Percentiles rank a stretch among this genome's conserved stretches.
These are phyloP conservation scores for Pediacus dermestoides DNA, from an alignment of 2,888 invertebrate species.

Conservation along the genomic window DNA sequence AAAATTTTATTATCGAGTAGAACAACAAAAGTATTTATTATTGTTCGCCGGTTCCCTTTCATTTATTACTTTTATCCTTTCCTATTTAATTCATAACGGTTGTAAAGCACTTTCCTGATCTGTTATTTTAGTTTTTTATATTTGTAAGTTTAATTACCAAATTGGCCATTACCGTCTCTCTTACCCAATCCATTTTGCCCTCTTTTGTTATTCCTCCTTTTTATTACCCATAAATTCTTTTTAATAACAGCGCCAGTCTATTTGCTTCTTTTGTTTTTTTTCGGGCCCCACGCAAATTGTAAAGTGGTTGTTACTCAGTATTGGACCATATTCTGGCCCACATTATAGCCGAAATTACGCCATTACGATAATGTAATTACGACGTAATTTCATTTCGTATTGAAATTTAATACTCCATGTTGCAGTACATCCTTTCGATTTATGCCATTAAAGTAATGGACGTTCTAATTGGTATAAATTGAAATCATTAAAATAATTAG, in stretches of 20 bases:
- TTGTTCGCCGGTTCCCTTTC: no score
- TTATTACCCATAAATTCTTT: slow-evolving; percentile 37
- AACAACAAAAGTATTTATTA: no score
- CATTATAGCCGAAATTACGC: slow-evolving; percentile 8
- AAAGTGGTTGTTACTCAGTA: slow-evolving; percentile 12
- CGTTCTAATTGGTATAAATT: slow-evolving; percentile 39
- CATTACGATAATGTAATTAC: slow-evolving; percentile 18
- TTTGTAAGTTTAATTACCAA: slow-evolving; percentile 31
- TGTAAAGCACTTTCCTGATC: no score
- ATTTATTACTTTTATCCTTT: no score
- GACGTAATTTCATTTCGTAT: slow-evolving; percentile 4
- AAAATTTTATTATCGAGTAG: no score
- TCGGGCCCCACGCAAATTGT: slow-evolving; percentile 27
- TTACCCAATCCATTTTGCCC: slow-evolving; percentile 26
- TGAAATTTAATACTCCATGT: slow-evolving; percentile 4
- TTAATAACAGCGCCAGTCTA: slow-evolving; percentile 26
- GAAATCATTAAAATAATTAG: slow-evolving; percentile 41
- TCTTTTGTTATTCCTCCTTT: slow-evolving; percentile 27
- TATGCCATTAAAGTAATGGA: slow-evolving; percentile 38
- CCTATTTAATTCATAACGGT: no score
- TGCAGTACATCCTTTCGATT: slow-evolving; percentile 30
- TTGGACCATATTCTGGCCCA: no score
- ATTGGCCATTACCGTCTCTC: slow-evolving; percentile 32
- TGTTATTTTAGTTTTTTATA: no score
- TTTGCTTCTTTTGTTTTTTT: slow-evolving; percentile 27